Evolutionary conservation across 2,797 vertebrate species (phyloP).

Genomic region (Monodelphis domestica): DNA sequence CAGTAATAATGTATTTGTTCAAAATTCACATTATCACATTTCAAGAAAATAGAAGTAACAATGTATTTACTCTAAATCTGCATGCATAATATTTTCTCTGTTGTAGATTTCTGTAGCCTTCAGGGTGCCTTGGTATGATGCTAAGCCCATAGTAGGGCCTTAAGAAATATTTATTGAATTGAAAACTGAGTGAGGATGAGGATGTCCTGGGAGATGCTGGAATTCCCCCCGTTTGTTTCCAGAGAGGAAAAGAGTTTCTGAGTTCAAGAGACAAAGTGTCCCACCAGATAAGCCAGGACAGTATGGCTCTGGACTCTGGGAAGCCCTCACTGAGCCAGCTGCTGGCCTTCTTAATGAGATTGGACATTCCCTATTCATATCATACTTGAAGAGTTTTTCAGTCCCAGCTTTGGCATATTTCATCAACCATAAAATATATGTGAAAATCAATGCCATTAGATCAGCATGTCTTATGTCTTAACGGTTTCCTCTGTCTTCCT

Average conservation of each 20-base stretch:
- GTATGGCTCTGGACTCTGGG: background rate
- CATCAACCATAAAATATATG: conserved; percentile 82
- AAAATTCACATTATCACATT: background rate
- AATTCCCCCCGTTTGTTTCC: background rate
- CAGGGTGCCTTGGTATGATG: background rate
- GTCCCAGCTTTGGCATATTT: conserved; percentile 75
- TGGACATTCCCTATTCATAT: conserved; percentile 48
- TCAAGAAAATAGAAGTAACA: background rate
- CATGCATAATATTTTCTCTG: background rate
- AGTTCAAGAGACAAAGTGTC: background rate
- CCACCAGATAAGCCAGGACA: background rate
- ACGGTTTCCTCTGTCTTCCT: conserved; percentile 80
- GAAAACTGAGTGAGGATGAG: background rate
- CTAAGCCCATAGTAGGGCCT: background rate
- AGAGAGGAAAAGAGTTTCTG: background rate
- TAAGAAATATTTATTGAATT: conserved; percentile 29
- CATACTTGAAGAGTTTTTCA: conserved; percentile 73
- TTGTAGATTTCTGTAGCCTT: background rate
- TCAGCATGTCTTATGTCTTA: conserved; percentile 78
- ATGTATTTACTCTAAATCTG: background rate
- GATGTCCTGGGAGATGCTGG: background rate
- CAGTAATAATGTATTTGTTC: background rate
- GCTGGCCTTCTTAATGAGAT: conserved; percentile 39
- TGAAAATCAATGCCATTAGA: conserved; percentile 84
- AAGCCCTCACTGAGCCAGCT: background rate